A percentile compares a stretch with the other conserved stretches of the same genome.
Conservation (phyloP, 1,140 invertebrate species). For the Dryas iulia region DNA sequence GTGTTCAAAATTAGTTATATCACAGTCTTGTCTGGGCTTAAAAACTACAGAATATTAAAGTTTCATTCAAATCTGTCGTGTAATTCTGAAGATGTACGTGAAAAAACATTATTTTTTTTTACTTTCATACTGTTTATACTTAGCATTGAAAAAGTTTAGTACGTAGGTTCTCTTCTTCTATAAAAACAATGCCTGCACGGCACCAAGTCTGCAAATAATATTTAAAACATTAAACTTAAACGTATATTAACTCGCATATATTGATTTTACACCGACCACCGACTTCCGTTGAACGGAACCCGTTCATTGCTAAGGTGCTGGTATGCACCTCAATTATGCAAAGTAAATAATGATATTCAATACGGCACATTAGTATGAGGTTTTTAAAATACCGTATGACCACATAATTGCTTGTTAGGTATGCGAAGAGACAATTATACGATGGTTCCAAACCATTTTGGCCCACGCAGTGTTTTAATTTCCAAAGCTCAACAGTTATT, state of each 20-base stretch:
- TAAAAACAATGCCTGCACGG: no score
- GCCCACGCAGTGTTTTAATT: neutral
- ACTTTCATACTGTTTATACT: no score
- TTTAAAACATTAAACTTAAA: no score
- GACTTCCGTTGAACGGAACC: slow-evolving; percentile 2
- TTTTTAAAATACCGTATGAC: neutral
- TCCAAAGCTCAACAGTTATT: neutral
- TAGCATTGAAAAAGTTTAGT: no score
- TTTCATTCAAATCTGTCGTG: no score
- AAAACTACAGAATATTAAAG: no score
- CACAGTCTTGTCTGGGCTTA: no score
- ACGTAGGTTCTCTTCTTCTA: no score
- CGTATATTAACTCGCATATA: neutral
- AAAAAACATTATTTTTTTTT: no score
- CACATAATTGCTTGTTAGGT: neutral
- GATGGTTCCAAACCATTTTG: neutral
- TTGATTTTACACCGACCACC: neutral
- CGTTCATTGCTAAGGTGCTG: slow-evolving; percentile 4
- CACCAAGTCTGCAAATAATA: no score
- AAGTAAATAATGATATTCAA: neutral
- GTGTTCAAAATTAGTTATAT: no score
- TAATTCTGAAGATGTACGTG: no score
- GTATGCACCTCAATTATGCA: slow-evolving; percentile 8
- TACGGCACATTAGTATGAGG: neutral
- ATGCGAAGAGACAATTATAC: neutral